Base-by-base conservation (phyloP, 2,888 invertebrate genomes). In the Marronus borbonicus region DNA sequence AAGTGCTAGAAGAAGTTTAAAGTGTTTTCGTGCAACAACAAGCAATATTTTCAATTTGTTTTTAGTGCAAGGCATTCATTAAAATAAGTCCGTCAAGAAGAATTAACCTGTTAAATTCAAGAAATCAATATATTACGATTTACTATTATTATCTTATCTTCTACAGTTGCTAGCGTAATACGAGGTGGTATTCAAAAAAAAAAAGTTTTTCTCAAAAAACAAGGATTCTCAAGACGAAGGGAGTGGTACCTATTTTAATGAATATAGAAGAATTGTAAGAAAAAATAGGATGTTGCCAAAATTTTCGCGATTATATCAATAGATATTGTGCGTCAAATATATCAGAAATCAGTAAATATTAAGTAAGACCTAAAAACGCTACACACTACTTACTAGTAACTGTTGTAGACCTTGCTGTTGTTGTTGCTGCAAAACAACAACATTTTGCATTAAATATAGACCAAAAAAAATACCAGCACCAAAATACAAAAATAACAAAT, bases 401-500 rank as follows among this genome's bases (percentile, higher is more conserved):
- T 96, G 96, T 90, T 96, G 96, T 85, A 96, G 93, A 89, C 96
- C 96, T 90, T 96, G 96, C 91, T 96, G 96, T 90, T 96, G 96
- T 90, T 96, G 95, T 93, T 96, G 95, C 95, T 96, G 93, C 88
- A 92, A 72, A 89, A 86, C 88, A 88, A 88, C 88, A 88, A 88
- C 88, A 84, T 83, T 83, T 80, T 85, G 49, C 81, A 84, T 85
- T 86, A 86, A 85, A 84, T 82, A 82, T 81, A 80, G 80, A 82
- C 82, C 79, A 82, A 83, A 81, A 36, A 24, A 80, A 82, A 81
- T 81, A 83, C 85, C 85, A 82, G 81, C 86, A 86, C 86, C 85
- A 81, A 80, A 79, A 75, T 69, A 58, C 17, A 78, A 78, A 60
- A 60, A 50, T 5, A 76, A 20, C 44, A 78, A 76, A 65, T 28